Evolutionary conservation across 2,113 vertebrate genomes (phyloP), one percentile per base, ranked within the genome.

Genomic region (Indicator maculatus): DNA sequence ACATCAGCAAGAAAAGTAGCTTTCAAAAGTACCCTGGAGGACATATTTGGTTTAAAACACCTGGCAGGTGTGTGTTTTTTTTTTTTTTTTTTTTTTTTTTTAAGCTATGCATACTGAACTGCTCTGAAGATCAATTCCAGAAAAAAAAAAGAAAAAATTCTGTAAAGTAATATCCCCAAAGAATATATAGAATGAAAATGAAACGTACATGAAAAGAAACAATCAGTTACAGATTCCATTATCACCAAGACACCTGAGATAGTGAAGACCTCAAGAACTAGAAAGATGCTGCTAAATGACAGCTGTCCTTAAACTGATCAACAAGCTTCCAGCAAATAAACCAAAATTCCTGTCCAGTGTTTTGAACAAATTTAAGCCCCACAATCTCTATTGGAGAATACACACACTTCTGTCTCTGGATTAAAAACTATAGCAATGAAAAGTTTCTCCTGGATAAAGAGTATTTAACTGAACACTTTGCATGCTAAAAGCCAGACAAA

Each of bases 221-320:
- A 81, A 86, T 23, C 74, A 70, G 77, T 70, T 88, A 88, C 12
- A 73, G 71, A 66, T 56, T 64, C 89, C 19, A 36, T 63, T 38
- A 83, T 64, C 70, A 87, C 75, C 50, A 83, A 92, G 77, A 89
- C 31, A 93, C 41, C 67, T 63, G 41, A 59, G 47, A 75, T 16
- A 78, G 79, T 3, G 36, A 90, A 95, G 66, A 89, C 47, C 69
- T 92, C 83, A 73, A 53, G 18, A 87, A 85, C 65, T 18, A 81
- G 36, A 81, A 93, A 95, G 81, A 75, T 94, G 61, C 33, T 91
- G 75, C 50, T 66, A 90, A 88, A 64, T 77, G 61, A 87, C 66
- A 81, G 33, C 28, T n/a, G 77, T 58, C 50, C 53, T 30, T 65
- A 30, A 91, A 56, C 26, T 90, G 38, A 60, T 50, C 27, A 88